phyloP scores from a whole-genome alignment of 2,797 vertebrate species.

The Champsocephalus esox region DNA sequence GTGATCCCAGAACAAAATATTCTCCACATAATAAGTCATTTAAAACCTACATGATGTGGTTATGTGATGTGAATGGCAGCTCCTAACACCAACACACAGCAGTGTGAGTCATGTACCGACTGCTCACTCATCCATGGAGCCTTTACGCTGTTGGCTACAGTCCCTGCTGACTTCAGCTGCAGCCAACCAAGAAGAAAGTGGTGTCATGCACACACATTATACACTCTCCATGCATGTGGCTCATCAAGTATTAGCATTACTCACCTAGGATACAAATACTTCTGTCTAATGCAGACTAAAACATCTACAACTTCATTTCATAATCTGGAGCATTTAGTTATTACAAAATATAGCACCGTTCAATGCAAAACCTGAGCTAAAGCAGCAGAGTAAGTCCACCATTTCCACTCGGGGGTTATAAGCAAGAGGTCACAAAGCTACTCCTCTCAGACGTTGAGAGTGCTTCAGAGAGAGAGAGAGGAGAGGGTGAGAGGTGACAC shows the following conservation, averaged over 20 bases:
- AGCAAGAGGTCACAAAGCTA: background rate
- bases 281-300: background rate
- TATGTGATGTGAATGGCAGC: background rate
- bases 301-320: background rate
- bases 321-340: background rate
- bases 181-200: constrained; percentile 45
- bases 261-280: background rate
- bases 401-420: constrained; percentile 23
- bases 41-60: background rate
- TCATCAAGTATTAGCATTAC: background rate
- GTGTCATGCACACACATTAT: constrained; percentile 19
- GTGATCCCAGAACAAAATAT: background rate
- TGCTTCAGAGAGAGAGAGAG: constrained; percentile 12
- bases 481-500: constrained; percentile 4
- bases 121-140: constrained; percentile 23
- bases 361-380: background rate
- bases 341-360: background rate
- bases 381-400: background rate
- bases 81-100: constrained; percentile 1
- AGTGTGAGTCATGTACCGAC: constrained; percentile 19
- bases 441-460: constrained; percentile 4
- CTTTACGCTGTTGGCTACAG: constrained; percentile 35
- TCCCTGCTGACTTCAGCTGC: constrained; percentile 44
- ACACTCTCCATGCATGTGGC: background rate
- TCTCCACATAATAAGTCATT: too few relatives aligned